Evolutionary conservation across 2,113 vertebrate species (phyloP).

Genomic region (Mystacornis crossleyi): DNA sequence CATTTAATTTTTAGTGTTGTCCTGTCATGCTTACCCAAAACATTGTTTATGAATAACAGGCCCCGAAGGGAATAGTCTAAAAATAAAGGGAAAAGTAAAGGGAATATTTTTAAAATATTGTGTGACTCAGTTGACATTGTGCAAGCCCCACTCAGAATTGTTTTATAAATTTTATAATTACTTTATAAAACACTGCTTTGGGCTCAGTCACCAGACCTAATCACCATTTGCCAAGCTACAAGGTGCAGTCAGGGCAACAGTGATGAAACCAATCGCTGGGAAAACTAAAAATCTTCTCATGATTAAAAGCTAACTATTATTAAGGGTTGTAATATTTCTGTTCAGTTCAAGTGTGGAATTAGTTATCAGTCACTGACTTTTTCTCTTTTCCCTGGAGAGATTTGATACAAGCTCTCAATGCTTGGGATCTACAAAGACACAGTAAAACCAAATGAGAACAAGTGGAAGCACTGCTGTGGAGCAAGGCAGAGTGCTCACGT

Average conservation of each 20-base stretch:
- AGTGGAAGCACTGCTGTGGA: not conserved
- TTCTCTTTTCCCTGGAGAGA: not conserved
- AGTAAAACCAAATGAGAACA: not conserved
- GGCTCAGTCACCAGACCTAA: not conserved
- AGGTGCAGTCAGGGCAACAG: not conserved
- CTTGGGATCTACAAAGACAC: not conserved
- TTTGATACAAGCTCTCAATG: not conserved
- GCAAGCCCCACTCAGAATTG: not conserved
- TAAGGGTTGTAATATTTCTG: not conserved
- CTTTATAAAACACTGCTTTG: not conserved
- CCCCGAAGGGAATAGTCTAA: not conserved
- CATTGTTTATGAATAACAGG: not conserved
- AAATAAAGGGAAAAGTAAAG: not conserved
- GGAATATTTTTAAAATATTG: not conserved
- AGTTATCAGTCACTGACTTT: not conserved
- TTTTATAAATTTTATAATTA: no score
- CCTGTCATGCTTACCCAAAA: not conserved
- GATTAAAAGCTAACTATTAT: not conserved
- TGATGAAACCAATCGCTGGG: not conserved
- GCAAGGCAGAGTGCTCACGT: not conserved
- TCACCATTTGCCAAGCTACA: not conserved
- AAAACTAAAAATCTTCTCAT: not conserved
- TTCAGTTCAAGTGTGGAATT: not conserved
- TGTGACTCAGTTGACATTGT: not conserved
- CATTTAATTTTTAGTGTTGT: not conserved